Conservation (phyloP, 2,888 invertebrate genomes). For the Siphlonurus alternatus region DNA sequence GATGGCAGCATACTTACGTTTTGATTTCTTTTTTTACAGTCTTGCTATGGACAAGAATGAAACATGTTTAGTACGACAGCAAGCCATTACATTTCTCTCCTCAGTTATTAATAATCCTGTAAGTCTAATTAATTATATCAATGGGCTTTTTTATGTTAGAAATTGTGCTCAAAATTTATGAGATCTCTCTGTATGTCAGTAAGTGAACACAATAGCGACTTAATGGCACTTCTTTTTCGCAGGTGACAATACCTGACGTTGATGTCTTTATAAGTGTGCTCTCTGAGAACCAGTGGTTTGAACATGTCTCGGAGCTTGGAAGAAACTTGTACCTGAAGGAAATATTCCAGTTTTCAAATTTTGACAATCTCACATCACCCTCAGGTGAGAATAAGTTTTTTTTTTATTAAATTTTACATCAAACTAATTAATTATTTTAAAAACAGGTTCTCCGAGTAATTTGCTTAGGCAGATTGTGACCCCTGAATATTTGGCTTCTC, state of each 20-base stretch:
- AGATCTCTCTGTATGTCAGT: no score
- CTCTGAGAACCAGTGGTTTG: not conserved
- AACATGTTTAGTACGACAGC: not conserved
- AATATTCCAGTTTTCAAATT: not conserved
- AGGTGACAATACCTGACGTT: not conserved
- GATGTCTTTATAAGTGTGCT: not conserved
- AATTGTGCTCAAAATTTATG: no score
- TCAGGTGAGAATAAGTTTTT: not conserved
- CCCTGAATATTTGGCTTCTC: not conserved
- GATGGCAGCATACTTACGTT: not conserved
- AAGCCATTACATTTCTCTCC: not conserved
- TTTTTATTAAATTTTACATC: not conserved
- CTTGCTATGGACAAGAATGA: not conserved
- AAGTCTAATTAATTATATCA: not conserved
- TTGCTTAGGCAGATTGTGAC: not conserved
- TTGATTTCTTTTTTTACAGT: not conserved
- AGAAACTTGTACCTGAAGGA: not conserved
- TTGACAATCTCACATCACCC: not conserved
- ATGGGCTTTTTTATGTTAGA: no score
- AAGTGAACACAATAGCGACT: no score
- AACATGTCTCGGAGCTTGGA: not conserved
- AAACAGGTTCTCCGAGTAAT: not conserved
- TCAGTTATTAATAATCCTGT: not conserved
- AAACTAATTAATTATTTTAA: not conserved
- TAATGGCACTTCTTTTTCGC: no score